Evolutionary conservation across 2,888 invertebrate species (phyloP), one percentile per base, ranked within the genome.

Genomic region (Ceraclea dissimilis): DNA sequence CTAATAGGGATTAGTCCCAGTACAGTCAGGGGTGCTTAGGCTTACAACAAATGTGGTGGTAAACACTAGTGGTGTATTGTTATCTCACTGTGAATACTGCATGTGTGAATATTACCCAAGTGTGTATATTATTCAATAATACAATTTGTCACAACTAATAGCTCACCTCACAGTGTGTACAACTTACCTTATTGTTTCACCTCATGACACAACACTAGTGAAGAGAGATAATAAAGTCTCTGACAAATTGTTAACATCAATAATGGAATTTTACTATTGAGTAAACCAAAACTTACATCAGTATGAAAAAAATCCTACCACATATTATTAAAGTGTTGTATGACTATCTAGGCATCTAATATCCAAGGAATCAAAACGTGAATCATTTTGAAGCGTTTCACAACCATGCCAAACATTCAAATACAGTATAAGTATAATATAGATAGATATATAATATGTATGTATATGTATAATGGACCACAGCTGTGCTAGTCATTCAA

Each of bases 351-450:
- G 57, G 62, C 60, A 62, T 62, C 62, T 62, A 62, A 62, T 62
- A 62, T 62, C 57, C 62, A 62, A 61, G 56, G 54, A 60, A 59
- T 56, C 60, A 60, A 62, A 56, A 58, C 60, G 60, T 62, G 62
- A 62, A 60, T 55, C 13, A 8, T 60, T 48, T 60, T 58, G 57
- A 62, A 60, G 60, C 60, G 60, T 58, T 58, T 62, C 62, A 62
- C 62, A 58, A 62, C 62, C 62, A 62, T 62, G 62, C 62, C 60
- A 58, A 62, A 62, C 62, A 62, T 62, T 62, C 62, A 60, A 61
- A 53, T 62, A 62, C 62, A 56, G 51, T 58, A 60, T 60, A 60
- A 59, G 21, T 22, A 51, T 55, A 58, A 39, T 2, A 8, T 8
- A 8, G 13, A 39, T 39, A 16, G 2, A 39, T 4, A n/a, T n/a